phyloP scores from a whole-genome alignment of 2,113 vertebrate genomes.

The Emydura subglobosa region DNA sequence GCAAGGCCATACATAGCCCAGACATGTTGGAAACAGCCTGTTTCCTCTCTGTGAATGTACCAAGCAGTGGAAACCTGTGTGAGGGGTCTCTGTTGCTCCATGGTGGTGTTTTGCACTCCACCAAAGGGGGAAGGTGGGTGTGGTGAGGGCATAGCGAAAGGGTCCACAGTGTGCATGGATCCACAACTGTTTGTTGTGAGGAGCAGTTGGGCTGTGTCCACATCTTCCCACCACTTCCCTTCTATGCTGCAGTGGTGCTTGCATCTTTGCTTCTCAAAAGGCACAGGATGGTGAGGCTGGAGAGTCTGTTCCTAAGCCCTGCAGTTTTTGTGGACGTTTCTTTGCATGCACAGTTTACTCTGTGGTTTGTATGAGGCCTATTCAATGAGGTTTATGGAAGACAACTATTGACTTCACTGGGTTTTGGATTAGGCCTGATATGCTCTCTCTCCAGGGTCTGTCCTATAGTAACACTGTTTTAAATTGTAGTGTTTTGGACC shows the following conservation, averaged over 20 bases:
- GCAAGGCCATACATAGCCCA: not conserved
- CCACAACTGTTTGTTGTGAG: not conserved
- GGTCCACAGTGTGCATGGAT: not conserved
- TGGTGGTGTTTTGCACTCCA: not conserved
- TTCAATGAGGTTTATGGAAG: accelerated
- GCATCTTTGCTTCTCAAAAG: not conserved
- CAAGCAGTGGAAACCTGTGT: not conserved
- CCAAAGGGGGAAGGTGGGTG: accelerated
- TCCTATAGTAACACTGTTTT: constrained; percentile 56
- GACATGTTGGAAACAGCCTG: not conserved
- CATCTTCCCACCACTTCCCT: not conserved
- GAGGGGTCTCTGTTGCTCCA: not conserved
- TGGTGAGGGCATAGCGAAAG: accelerated
- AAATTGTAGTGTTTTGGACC: constrained; percentile 49
- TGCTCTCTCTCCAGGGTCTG: not conserved
- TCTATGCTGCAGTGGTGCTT: not conserved
- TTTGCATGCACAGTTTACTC: not conserved
- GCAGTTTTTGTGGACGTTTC: not conserved
- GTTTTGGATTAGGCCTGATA: not conserved
- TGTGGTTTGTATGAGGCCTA: too few relatives aligned
- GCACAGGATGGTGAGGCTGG: not conserved
- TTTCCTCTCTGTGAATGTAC: not conserved
- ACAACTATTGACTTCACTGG: not conserved
- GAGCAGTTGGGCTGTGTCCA: not conserved
- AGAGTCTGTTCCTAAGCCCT: not conserved